phyloP scores from a whole-genome alignment of 2,113 vertebrate species.

The Eleginops maclovinus region DNA sequence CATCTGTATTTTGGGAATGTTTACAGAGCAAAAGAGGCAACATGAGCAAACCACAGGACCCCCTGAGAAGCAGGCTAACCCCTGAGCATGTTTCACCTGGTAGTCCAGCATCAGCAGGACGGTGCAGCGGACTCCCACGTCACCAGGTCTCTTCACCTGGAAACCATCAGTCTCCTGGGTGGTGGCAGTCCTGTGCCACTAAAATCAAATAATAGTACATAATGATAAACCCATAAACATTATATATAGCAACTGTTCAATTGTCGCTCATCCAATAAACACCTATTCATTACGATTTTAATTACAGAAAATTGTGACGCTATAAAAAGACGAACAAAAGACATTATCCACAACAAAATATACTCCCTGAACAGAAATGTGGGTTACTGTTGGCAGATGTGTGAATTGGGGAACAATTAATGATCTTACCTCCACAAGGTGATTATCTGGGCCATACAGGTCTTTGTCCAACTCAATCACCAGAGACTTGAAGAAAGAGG shows the following conservation, averaged over 20 bases:
- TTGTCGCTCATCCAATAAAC: neutral
- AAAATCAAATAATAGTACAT: neutral
- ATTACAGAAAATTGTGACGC: too few relatives aligned
- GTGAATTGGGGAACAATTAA: neutral
- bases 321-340: too few relatives aligned
- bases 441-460: constrained; percentile 98
- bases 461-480: constrained; percentile 99
- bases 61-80: neutral
- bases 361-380: too few relatives aligned
- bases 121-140: constrained; percentile 97
- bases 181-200: constrained; percentile 99
- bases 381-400: neutral
- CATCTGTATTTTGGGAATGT: too few relatives aligned
- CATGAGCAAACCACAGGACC: neutral
- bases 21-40: neutral
- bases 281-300: too few relatives aligned
- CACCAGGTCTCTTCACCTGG: constrained; percentile 98
- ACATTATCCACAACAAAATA: too few relatives aligned
- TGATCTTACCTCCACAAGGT: constrained; percentile 94
- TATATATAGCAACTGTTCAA: neutral
- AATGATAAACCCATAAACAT: neutral
- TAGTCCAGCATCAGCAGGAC: constrained; percentile 99
- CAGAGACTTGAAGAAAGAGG: constrained; percentile 99
- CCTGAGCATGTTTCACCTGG: constrained; percentile 87
- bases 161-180: constrained; percentile 99